These are phyloP conservation scores for Dicentrarchus labrax DNA, from an alignment of 2,113 vertebrate genomes.

Conservation along the genomic window DNA sequence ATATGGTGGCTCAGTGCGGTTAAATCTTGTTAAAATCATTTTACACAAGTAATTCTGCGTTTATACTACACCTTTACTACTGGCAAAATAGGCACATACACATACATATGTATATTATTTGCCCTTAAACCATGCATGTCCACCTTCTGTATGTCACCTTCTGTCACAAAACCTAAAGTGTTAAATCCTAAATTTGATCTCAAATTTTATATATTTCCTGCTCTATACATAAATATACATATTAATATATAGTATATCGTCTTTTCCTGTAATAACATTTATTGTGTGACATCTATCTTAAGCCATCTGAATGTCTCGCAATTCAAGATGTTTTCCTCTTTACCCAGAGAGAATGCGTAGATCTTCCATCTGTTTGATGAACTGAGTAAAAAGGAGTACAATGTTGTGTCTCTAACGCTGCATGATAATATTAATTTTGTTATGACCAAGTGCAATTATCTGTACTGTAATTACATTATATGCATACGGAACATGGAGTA, in stretches of 20 bases:
- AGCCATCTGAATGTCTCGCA: background rate
- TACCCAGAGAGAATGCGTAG: background rate
- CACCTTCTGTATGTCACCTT: background rate
- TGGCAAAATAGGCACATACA: background rate
- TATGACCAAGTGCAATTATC: background rate
- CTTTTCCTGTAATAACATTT: background rate
- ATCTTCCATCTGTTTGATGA: background rate
- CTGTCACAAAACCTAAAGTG: background rate
- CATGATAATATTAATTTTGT: too few species aligned
- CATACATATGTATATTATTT: background rate
- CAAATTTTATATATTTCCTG: background rate
- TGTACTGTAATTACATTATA: background rate
- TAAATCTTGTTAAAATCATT: too few species aligned
- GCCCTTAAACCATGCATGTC: background rate
- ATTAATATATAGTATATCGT: too few species aligned
- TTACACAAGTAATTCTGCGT: too few species aligned
- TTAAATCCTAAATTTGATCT: background rate
- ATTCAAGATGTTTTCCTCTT: background rate
- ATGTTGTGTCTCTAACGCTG: too few species aligned
- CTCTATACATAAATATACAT: background rate
- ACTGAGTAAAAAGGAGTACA: background rate
- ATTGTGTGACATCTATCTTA: too few species aligned
- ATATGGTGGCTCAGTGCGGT: too few species aligned
- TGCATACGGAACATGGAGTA: background rate
- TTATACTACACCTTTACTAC: too few species aligned